A percentile compares a stretch with the other conserved stretches of the same genome.
phyloP scores from a whole-genome alignment of 2,797 vertebrate species.

The Macropus fuliginosus region DNA sequence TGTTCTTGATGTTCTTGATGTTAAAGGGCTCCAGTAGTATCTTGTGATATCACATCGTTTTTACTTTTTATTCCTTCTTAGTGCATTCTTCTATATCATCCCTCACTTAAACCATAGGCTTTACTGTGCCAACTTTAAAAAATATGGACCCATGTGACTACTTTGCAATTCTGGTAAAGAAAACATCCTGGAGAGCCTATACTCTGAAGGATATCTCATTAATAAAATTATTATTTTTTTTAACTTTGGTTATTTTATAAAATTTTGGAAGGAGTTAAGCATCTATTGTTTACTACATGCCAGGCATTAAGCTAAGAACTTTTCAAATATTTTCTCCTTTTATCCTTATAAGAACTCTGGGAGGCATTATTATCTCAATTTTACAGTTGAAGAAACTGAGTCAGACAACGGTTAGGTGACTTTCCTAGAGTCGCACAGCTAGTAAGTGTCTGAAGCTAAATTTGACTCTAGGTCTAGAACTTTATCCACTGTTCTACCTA shows the following conservation, averaged over 20 bases:
- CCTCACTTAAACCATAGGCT: not conserved
- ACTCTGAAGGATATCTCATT: not conserved
- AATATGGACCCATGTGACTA: not conserved
- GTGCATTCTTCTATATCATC: not conserved
- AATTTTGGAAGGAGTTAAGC: not conserved
- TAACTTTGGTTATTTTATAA: too few relatives aligned
- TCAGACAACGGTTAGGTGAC: not conserved
- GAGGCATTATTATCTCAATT: not conserved
- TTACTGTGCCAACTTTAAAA: not conserved
- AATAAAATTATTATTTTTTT: not conserved
- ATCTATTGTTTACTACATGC: not conserved
- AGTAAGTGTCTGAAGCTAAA: not conserved
- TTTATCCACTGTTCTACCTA: not conserved
- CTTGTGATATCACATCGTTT: not conserved
- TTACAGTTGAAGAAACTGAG: not conserved
- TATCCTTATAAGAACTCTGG: not conserved
- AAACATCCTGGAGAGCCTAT: not conserved
- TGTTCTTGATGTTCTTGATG: not conserved
- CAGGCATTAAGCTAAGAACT: not conserved
- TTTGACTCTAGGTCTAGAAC: not conserved
- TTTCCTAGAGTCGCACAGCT: not conserved
- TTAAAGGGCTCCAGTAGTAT: not conserved
- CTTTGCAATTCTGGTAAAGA: not conserved
- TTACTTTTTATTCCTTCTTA: not conserved
- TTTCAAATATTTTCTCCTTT: not conserved